Base-by-base conservation (phyloP, 2,113 vertebrate genomes). In the Recurvirostra avosetta region DNA sequence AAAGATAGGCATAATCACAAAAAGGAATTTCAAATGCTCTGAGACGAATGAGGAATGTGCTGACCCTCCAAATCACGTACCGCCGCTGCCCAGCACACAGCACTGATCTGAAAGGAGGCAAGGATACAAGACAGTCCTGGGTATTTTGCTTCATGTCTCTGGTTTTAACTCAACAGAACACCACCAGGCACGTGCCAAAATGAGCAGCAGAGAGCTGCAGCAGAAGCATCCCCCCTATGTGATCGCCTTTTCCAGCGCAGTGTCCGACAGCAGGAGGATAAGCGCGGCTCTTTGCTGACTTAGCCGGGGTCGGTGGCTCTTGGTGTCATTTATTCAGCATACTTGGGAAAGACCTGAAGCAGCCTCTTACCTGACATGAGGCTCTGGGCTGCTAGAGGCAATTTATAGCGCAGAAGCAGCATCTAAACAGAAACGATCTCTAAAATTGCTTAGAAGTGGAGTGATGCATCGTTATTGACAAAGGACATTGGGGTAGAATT, bases 171-270 rank as follows among this genome's bases (percentile, higher is more conserved):
- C 56, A 84, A 12, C 8, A 12, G 10, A 62, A 43, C 16, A 43
- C 0, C 20, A 5, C 32, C 5, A 2, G 26, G 15, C 4, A 11
- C 25, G 1, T n/a, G 25, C 25, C 66, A 9, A 62, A 73, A 55
- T 17, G 41, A 50, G 32, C 3, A 76, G 53, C 30, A 52, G 53
- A 1, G 2, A 12, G 14, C 34, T 66, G 67, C 52, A 38, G 63
- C 3, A 67, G 22, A 29, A 80, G 32, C 16, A 18, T 30, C 34
- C 12, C 18, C 1, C 1, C 34, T 50, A 5, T 19, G 10, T 0
- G 3, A 65, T 21, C 29, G 40, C 29, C 19, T 82, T 59, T 72
- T 34, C 53, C 43, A 75, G 2, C 6, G 5, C 26, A n/a, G 18
- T 1, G 7, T 7, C 66, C 4, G 2, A 18, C 34, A 70, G 67